A percentile compares a stretch with the other conserved stretches of the same genome.
Evolutionary conservation across 2,113 vertebrate species (phyloP).

Genomic region (Puffinus mauretanicus): DNA sequence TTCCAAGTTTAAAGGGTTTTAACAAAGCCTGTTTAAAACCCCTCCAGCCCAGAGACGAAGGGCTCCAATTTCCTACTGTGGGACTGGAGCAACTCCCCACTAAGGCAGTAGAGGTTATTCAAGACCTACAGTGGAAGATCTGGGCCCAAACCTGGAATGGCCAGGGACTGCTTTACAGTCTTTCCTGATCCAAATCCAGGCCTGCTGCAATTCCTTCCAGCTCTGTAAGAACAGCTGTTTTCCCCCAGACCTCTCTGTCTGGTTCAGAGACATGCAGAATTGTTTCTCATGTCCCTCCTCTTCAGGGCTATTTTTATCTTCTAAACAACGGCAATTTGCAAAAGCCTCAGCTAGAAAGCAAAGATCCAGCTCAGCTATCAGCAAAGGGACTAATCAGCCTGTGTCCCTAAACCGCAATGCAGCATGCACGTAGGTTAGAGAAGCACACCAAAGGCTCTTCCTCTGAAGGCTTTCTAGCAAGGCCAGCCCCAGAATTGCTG

Average conservation of each 20-base stretch:
- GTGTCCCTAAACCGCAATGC: neutral
- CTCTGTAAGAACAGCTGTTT: neutral
- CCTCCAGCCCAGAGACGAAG: neutral
- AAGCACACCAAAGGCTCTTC: neutral
- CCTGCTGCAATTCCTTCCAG: neutral
- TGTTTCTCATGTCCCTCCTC: neutral
- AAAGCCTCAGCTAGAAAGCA: constrained; percentile 4
- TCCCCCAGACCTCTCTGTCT: neutral
- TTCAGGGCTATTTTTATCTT: neutral
- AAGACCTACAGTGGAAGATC: neutral
- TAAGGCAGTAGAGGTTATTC: neutral
- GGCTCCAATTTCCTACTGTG: neutral
- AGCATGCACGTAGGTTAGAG: neutral
- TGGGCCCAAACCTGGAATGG: neutral
- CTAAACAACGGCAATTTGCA: neutral
- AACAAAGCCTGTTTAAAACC: neutral
- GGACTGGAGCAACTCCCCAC: neutral
- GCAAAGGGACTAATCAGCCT: neutral
- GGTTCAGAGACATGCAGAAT: neutral
- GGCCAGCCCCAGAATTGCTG: neutral
- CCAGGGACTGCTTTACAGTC: neutral
- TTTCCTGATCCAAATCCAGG: neutral
- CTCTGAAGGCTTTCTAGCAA: neutral
- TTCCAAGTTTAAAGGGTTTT: neutral
- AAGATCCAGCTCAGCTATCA: neutral